A percentile compares a stretch with the other conserved stretches of the same genome.
Evolutionary conservation across 2,888 invertebrate genomes (phyloP).

Genomic region (Clanis bilineata): DNA sequence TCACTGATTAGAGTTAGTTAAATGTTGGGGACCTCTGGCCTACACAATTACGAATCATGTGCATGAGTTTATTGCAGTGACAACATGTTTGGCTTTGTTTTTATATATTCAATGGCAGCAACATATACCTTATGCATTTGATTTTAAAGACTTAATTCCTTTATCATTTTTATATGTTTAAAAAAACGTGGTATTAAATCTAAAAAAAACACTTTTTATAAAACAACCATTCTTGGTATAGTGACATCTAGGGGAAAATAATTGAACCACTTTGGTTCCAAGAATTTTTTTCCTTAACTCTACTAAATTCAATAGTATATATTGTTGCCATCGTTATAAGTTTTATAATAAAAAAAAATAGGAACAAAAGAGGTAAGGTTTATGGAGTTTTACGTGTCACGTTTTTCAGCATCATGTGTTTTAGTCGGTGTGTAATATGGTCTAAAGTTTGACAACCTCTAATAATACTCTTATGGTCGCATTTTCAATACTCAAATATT

Average conservation of each 20-base stretch:
- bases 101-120: neutral
- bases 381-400: neutral
- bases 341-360: neutral
- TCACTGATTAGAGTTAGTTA: neutral
- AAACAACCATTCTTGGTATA: too few species aligned
- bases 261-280: too few species aligned
- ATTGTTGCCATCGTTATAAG: neutral
- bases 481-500: neutral
- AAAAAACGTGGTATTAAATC: neutral
- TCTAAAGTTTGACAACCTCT: slow-evolving; percentile 29
- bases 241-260: too few species aligned
- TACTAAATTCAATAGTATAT: too few species aligned
- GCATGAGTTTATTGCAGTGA: slow-evolving; percentile 11
- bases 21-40: slow-evolving; percentile 8
- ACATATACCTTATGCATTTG: neutral
- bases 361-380: neutral
- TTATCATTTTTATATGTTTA: too few species aligned
- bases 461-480: neutral
- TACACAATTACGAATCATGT: slow-evolving; percentile 7
- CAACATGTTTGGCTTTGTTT: slow-evolving; percentile 12
- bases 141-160: neutral
- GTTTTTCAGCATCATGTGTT: slow-evolving; percentile 12
- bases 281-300: too few species aligned
- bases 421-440: slow-evolving; percentile 6
- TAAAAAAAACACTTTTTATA: too few species aligned